Conservation (phyloP, 1,140 invertebrate species). For the Penaeus vannamei region DNA sequence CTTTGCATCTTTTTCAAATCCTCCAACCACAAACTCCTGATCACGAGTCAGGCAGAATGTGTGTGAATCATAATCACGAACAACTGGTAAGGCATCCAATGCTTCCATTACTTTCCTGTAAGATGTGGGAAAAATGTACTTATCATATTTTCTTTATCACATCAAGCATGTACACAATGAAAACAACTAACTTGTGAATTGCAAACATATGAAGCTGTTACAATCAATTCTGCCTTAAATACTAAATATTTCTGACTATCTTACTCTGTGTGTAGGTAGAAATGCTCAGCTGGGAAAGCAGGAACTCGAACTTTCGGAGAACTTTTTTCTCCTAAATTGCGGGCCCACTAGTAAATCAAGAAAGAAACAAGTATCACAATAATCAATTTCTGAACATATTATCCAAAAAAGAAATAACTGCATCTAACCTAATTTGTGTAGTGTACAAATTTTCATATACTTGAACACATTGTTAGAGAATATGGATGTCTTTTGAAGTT, state of each 20-base stretch:
- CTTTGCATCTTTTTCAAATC: slow-evolving; percentile 90
- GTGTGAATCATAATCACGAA: slow-evolving; percentile 91
- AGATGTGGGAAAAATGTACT: slow-evolving; percentile 63
- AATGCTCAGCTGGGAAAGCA: slow-evolving; percentile 93
- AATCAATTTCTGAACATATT: background rate
- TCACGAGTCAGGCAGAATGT: slow-evolving; percentile 82
- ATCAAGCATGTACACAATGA: no score
- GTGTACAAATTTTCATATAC: background rate
- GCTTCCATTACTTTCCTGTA: slow-evolving; percentile 75
- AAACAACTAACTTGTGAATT: no score
- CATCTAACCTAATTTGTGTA: background rate
- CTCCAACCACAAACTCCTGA: slow-evolving; percentile 77
- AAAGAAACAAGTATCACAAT: background rate
- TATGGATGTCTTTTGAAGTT: background rate
- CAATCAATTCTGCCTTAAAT: no score
- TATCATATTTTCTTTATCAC: background rate
- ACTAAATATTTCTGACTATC: slow-evolving; percentile 71
- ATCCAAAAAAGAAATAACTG: background rate
- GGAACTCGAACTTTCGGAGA: slow-evolving; percentile 91
- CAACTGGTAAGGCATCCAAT: slow-evolving; percentile 75
- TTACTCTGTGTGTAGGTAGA: slow-evolving; percentile 89
- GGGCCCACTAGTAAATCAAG: slow-evolving; percentile 76
- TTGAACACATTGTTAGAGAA: background rate
- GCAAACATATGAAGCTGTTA: no score
- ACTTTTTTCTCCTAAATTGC: slow-evolving; percentile 85